Base-by-base conservation (phyloP, 2,888 invertebrate genomes). In the Patella ulyssiponensis region DNA sequence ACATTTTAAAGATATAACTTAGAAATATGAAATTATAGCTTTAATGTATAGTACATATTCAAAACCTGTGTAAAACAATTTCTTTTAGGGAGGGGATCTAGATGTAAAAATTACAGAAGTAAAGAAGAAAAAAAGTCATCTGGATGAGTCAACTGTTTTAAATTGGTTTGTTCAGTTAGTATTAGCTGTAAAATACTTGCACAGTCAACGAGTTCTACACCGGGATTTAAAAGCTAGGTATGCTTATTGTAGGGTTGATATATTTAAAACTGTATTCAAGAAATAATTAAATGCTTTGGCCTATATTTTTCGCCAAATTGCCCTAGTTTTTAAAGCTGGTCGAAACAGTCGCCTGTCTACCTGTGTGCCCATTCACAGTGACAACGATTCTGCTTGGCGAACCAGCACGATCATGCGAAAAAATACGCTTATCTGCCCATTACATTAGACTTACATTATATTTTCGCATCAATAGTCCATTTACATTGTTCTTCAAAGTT, bases 181-280 rank as follows among this genome's bases (percentile, higher is more conserved):
- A 12, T 79, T 91, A 69, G 92, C 91, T 15, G 89, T 92, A 0
- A 89, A 91, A 74, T 91, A 91, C 79, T 91, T 92, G 88, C 92
- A 92, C 81, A 88, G 82, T 80, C 82, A 90, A 20, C 83, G 90
- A 69, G 89, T 92, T 15, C 84, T 92, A 23, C 92, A 92, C 80
- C 84, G 92, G 78, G 92, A 92, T 83, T 84, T 92, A 15, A 92
- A 92, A 85, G 87, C 92, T 27, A 90, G 90, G 91, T 91, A 75
- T 72, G 80, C 69, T 20, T 69, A 56, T 27, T 20, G 2, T 44
- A 15, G 33, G 27, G 12, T 23, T 54, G 2, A 17, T 15, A 44
- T 44, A 44, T 44, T 44, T 44, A 44, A 9, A 7, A 9, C 44
- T 9, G 44, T 44, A 44, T 9, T 44, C 44, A 44, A 44, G 9